These are phyloP conservation scores for Drosophila paucipuncta DNA, from an alignment of 2,888 invertebrate genomes.

Conservation along the genomic window DNA sequence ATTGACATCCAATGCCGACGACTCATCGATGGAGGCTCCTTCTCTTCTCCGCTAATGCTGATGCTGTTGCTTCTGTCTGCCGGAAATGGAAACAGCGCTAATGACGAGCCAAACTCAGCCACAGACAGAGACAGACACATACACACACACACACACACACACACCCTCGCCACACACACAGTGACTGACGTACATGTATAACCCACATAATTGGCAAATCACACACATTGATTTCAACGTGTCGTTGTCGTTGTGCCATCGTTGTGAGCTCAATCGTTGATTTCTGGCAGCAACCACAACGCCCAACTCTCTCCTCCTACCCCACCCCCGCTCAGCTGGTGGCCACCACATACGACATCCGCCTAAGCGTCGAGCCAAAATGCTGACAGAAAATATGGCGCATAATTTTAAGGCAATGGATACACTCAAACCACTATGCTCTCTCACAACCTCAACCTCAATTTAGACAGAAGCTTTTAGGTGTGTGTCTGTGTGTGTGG, in stretches of 20 bases:
- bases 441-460: slow-evolving; percentile 39
- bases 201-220: slow-evolving; percentile 82
- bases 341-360: slow-evolving; percentile 60
- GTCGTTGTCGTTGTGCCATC: slow-evolving; percentile 52
- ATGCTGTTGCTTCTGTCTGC: slow-evolving; percentile 66
- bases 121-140: slow-evolving; percentile 17
- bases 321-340: not conserved
- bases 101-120: slow-evolving; percentile 73
- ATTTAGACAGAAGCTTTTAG: slow-evolving; percentile 50
- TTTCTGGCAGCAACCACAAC: slow-evolving; percentile 61
- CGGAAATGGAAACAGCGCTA: slow-evolving; percentile 81
- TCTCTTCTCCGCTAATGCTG: slow-evolving; percentile 11
- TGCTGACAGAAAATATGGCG: slow-evolving; percentile 72
- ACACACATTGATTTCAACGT: slow-evolving; percentile 79
- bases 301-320: not conserved
- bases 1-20: slow-evolving; percentile 74
- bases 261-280: slow-evolving; percentile 78
- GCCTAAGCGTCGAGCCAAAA: slow-evolving; percentile 54
- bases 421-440: slow-evolving; percentile 39
- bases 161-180: slow-evolving; percentile 14
- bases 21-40: slow-evolving; percentile 23
- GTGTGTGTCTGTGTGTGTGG: slow-evolving; percentile 26
- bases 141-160: slow-evolving; percentile 9
- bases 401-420: slow-evolving; percentile 80
- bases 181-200: slow-evolving; percentile 46